These are phyloP conservation scores for Amia ocellicauda DNA, from an alignment of 2,113 vertebrate species.

Conservation along the genomic window DNA sequence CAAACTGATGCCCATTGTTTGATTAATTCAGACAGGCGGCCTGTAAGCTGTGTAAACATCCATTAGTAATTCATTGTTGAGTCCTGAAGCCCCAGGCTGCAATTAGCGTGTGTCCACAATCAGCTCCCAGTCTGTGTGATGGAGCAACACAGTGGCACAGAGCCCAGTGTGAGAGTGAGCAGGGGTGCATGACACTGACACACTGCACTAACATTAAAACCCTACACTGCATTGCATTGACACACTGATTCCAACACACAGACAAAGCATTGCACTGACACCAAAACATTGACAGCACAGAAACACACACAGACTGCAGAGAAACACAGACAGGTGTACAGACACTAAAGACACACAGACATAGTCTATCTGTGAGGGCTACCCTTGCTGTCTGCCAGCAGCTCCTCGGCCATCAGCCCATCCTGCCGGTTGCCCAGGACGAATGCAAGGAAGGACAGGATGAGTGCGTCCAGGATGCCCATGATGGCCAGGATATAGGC, in stretches of 20 bases:
- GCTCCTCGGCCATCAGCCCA: slow-evolving; percentile 90
- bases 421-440: slow-evolving; percentile 96
- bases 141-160: no score
- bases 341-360: no score
- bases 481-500: slow-evolving; percentile 94
- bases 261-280: no score
- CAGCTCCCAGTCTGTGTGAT: no score
- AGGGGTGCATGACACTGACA: no score
- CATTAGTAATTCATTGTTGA: slow-evolving; percentile 63
- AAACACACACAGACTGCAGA: slow-evolving; percentile 1
- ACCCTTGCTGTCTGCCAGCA: slow-evolving; percentile 97
- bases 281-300: neutral
- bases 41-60: slow-evolving; percentile 62
- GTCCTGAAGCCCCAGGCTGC: slow-evolving; percentile 51
- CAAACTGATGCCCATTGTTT: no score
- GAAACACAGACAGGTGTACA: no score
- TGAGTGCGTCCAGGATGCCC: slow-evolving; percentile 92
- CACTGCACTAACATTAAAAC: no score
- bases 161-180: no score
- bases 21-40: no score
- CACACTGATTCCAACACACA: neutral
- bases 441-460: slow-evolving; percentile 94
- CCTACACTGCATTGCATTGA: no score
- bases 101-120: slow-evolving; percentile 61
- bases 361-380: slow-evolving; percentile 75